Evolutionary conservation across 2,797 vertebrate species (phyloP).

Genomic region (Loris lydekkerianus): DNA sequence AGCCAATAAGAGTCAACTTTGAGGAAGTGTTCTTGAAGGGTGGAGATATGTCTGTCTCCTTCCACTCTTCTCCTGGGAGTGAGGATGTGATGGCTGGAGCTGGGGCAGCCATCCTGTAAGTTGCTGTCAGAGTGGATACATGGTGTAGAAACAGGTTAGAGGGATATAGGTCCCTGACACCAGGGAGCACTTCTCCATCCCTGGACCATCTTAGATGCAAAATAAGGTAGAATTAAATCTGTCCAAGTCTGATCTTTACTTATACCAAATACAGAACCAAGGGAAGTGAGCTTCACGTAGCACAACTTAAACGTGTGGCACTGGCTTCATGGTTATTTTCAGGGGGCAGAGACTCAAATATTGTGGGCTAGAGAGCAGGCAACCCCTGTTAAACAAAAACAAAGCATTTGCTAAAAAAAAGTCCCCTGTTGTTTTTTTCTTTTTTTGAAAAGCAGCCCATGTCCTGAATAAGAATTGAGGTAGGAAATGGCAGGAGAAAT

Average conservation of each 20-base stretch:
- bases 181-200: accelerated
- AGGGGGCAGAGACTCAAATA: neutral
- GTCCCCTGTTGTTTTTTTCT: neutral
- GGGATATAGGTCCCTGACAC: neutral
- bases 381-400: neutral
- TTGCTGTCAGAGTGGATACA: neutral
- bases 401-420: neutral
- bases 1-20: neutral
- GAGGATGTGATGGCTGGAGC: neutral
- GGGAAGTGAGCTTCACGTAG: neutral
- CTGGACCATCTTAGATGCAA: neutral
- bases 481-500: neutral
- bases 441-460: conserved; percentile 3
- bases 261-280: neutral
- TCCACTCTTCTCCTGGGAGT: neutral
- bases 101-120: neutral
- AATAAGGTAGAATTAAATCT: neutral
- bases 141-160: neutral
- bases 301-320: neutral
- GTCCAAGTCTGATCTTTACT: neutral
- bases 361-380: neutral
- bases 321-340: neutral
- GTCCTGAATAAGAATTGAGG: neutral
- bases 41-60: neutral
- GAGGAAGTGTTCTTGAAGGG: neutral